Base-by-base conservation (phyloP, 2,888 invertebrate species). In the Chalcosyrphus nemorum region DNA sequence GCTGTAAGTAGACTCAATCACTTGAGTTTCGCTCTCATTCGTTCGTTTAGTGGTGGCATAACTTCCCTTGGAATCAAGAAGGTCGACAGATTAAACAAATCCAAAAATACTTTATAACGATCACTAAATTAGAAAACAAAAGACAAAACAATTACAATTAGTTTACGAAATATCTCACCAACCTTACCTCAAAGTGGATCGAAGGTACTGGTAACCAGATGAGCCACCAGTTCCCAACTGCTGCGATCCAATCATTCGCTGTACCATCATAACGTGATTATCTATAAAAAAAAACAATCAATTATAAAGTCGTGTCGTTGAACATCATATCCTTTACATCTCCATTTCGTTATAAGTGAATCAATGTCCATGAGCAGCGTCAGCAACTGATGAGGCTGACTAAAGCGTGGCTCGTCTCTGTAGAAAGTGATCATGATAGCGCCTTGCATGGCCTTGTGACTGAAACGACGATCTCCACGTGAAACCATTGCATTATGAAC, bases 401-500 rank as follows among this genome's bases (percentile, higher is more conserved):
- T 98, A 93, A 99, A 99, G 54, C 99, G 94, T 0, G 99, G 98
- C 92, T 99, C 98, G 89, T 99, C 98, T 52, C 99, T 93, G 92
- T 99, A 99, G 90, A 99, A 96, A 0, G 97, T 98, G 72, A 99
- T 98, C 97, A 99, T 97, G 89, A 99, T 96, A 24, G 99, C 99
- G 3, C 99, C 99, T 90, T 99, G 98, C 65, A 99, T 92, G 0
- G 99, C 99, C 75, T 94, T 94, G 91, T 99, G 97, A 2, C 96
- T 96, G 87, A 99, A 94, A 82, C 98, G 89, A 0, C 92, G 88
- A 86, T 92, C 92, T 13, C 98, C 98, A 81, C 98, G 94, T 1
- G 95, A 94, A 0, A 97, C 93, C 29, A 98, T 92, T 0, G 96
- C 96, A 54, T 96, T 95, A 90, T 99, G 98, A 2, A 95, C 95